Evolutionary conservation across 2,113 vertebrate species (phyloP).

Genomic region (Lycocorax pyrrhopterus): DNA sequence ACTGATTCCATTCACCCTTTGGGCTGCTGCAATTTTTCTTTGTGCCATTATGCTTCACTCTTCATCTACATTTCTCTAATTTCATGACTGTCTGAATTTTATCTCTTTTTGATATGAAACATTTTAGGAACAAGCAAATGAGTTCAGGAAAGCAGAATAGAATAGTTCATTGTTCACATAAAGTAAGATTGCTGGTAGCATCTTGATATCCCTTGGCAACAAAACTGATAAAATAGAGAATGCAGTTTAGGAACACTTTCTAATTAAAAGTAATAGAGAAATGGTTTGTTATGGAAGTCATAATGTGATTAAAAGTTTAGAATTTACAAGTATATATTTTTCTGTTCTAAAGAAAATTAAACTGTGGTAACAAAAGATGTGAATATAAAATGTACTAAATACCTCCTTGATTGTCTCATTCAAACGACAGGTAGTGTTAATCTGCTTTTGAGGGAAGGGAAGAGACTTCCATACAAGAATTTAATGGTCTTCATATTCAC

Average conservation of each 20-base stretch:
- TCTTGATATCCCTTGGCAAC: background rate
- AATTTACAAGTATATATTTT: background rate
- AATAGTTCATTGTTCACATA: background rate
- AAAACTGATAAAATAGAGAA: background rate
- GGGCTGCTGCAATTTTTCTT: background rate
- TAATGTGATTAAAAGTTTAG: background rate
- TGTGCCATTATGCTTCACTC: background rate
- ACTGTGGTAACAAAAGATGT: background rate
- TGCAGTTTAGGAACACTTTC: background rate
- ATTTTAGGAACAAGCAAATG: background rate
- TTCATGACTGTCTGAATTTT: background rate
- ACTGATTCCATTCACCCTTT: background rate
- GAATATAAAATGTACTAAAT: background rate
- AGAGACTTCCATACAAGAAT: background rate
- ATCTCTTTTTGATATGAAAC: background rate
- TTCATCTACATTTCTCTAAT: background rate
- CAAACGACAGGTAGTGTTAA: background rate
- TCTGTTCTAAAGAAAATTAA: background rate
- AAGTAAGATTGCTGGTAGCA: background rate
- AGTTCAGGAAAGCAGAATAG: background rate
- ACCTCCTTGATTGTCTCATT: background rate
- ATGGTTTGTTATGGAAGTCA: background rate
- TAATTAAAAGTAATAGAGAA: background rate
- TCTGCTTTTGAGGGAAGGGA: background rate
- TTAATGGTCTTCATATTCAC: background rate